Conservation (phyloP, 2,797 vertebrate genomes). For the Rhyacichthys aspro region DNA sequence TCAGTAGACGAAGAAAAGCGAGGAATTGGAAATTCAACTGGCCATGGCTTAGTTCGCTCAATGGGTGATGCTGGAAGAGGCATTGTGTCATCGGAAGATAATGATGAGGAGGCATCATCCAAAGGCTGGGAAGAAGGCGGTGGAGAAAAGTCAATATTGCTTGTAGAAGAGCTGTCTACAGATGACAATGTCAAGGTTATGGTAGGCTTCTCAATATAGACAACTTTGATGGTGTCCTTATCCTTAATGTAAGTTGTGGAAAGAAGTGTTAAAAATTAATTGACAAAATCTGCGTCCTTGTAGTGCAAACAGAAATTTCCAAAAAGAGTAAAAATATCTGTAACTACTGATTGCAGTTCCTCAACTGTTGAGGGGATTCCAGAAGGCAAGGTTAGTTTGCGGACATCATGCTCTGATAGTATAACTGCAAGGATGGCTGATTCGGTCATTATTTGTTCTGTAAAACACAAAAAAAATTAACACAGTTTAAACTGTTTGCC, state of each 20-base stretch:
- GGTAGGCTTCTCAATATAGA: slow-evolving; percentile 12
- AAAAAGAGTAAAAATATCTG: slow-evolving; percentile 1
- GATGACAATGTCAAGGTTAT: slow-evolving; percentile 5
- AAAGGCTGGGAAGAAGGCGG: background rate
- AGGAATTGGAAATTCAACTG: background rate
- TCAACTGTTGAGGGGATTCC: slow-evolving; percentile 16
- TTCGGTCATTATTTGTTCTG: slow-evolving; percentile 15
- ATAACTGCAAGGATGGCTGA: slow-evolving; percentile 8
- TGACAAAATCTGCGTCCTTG: slow-evolving; percentile 13
- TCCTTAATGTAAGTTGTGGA: slow-evolving; percentile 11
- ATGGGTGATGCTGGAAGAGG: too few relatives aligned
- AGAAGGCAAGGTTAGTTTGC: slow-evolving; percentile 7
- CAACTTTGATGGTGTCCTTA: slow-evolving; percentile 15
- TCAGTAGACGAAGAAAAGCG: slow-evolving; percentile 5
- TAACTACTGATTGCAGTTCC: background rate
- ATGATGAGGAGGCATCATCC: slow-evolving; percentile 2
- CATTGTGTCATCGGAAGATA: slow-evolving; percentile 12
- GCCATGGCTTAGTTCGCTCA: slow-evolving; percentile 2
- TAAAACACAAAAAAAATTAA: slow-evolving; percentile 7
- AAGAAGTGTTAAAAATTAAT: slow-evolving; percentile 6
- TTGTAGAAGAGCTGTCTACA: slow-evolving; percentile 1
- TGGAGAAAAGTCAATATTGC: background rate
- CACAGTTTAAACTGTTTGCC: background rate
- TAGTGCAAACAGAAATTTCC: slow-evolving; percentile 11
- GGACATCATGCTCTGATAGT: slow-evolving; percentile 6